These are phyloP conservation scores for Muraenolepis orangiensis DNA, from an alignment of 2,797 vertebrate species.

Conservation along the genomic window DNA sequence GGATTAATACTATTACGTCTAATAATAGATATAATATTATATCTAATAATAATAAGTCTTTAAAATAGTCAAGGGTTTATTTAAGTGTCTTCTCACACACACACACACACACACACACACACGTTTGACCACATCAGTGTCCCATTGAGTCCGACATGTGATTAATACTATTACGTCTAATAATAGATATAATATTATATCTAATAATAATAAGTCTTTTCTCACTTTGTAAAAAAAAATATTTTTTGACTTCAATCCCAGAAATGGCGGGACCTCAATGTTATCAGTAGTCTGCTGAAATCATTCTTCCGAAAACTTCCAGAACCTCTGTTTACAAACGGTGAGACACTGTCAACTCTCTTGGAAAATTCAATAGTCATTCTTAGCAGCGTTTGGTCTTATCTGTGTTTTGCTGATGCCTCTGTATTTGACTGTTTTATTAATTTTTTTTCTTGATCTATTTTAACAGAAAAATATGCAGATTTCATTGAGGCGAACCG, in stretches of 20 bases:
- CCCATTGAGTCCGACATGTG: neutral
- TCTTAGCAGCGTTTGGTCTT: neutral
- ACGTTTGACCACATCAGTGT: neutral
- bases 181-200: too few relatives aligned
- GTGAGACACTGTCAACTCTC: slow-evolving; percentile 63
- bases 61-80: neutral
- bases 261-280: slow-evolving; percentile 99
- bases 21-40: neutral
- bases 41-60: neutral
- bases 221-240: too few relatives aligned
- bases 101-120: slow-evolving; percentile 1
- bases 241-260: slow-evolving; percentile 49
- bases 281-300: slow-evolving; percentile 98
- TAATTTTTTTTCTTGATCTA: neutral
- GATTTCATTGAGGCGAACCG: slow-evolving; percentile 97
- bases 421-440: neutral
- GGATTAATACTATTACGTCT: too few relatives aligned
- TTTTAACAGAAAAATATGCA: slow-evolving; percentile 85
- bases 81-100: neutral
- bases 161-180: too few relatives aligned
- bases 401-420: neutral
- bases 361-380: neutral
- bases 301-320: slow-evolving; percentile 98
- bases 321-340: slow-evolving; percentile 97
- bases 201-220: neutral